These are phyloP conservation scores for Muraenolepis orangiensis DNA, from an alignment of 2,797 vertebrate genomes.

Conservation along the genomic window DNA sequence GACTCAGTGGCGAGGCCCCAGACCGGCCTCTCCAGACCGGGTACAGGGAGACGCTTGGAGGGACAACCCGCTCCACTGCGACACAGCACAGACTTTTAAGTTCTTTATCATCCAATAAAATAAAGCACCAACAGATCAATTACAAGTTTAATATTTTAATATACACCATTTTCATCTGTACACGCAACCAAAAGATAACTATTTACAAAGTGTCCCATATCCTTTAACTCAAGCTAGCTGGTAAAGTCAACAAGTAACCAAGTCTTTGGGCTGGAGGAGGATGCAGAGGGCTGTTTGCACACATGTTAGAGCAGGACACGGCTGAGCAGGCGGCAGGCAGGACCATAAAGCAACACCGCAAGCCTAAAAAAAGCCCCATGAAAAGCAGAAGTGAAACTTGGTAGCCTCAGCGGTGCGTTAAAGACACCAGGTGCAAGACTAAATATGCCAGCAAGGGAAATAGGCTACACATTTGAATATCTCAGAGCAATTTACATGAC, in stretches of 20 bases:
- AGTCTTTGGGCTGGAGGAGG: constrained; percentile 24
- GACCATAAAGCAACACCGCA: constrained; percentile 47
- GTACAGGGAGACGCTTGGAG: constrained; percentile 54
- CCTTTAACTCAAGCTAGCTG: constrained; percentile 31
- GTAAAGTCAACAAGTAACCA: constrained; percentile 26
- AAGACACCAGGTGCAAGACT: constrained; percentile 55
- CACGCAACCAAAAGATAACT: constrained; percentile 17
- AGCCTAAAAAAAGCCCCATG: constrained; percentile 21
- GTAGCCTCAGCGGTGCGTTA: constrained; percentile 42
- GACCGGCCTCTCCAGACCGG: constrained; percentile 34
- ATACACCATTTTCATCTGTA: constrained; percentile 42
- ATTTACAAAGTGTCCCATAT: constrained; percentile 5
- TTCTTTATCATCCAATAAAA: neutral
- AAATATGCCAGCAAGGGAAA: constrained; percentile 42
- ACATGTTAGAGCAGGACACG: constrained; percentile 42
- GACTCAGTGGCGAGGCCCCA: constrained; percentile 28
- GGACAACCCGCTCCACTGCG: neutral
- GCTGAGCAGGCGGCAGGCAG: constrained; percentile 44
- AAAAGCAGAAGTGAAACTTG: constrained; percentile 62
- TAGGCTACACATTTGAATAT: constrained; percentile 46
- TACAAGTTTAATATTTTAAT: constrained; percentile 6
- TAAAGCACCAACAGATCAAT: neutral
- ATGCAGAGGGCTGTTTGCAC: constrained; percentile 36
- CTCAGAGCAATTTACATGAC: constrained; percentile 37
- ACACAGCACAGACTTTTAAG: constrained; percentile 27